These are phyloP conservation scores for Nyctibius grandis DNA, from an alignment of 2,797 vertebrate species.

Conservation along the genomic window DNA sequence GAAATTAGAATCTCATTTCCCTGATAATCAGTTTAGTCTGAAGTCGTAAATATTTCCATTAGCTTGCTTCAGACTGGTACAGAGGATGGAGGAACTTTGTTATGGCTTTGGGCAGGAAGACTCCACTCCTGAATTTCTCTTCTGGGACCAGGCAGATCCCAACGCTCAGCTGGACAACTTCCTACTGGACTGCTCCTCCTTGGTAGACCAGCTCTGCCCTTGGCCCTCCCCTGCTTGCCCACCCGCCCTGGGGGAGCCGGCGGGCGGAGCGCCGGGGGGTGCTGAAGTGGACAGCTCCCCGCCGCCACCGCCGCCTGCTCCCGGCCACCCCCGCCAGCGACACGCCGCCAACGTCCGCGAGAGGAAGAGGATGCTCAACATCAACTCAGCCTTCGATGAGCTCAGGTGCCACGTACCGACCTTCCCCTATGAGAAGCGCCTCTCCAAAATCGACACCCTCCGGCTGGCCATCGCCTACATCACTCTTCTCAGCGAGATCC, in stretches of 20 bases:
- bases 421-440: conserved; percentile 81
- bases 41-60: background rate
- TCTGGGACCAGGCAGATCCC: conserved; percentile 75
- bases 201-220: conserved; percentile 58
- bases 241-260: conserved; percentile 61
- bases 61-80: background rate
- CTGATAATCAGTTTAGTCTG: background rate
- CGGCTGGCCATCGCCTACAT: conserved; percentile 81
- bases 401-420: conserved; percentile 81
- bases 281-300: conserved; percentile 71
- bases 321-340: background rate
- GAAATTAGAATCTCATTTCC: too few species aligned
- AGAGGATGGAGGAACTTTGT: conserved; percentile 73
- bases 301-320: accelerated
- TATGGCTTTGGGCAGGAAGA: conserved; percentile 75
- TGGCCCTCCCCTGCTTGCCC: conserved; percentile 65
- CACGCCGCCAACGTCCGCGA: conserved; percentile 82
- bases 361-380: conserved; percentile 81
- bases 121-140: conserved; percentile 59
- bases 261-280: conserved; percentile 62
- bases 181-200: conserved; percentile 56
- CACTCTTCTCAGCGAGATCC: conserved; percentile 79
- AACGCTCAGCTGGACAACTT: conserved; percentile 68
- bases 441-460: conserved; percentile 84
- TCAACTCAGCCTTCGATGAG: conserved; percentile 80